A percentile compares a stretch with the other conserved stretches of the same genome.
phyloP scores from a whole-genome alignment of 2,113 vertebrate species.

The Edolisoma coerulescens region DNA sequence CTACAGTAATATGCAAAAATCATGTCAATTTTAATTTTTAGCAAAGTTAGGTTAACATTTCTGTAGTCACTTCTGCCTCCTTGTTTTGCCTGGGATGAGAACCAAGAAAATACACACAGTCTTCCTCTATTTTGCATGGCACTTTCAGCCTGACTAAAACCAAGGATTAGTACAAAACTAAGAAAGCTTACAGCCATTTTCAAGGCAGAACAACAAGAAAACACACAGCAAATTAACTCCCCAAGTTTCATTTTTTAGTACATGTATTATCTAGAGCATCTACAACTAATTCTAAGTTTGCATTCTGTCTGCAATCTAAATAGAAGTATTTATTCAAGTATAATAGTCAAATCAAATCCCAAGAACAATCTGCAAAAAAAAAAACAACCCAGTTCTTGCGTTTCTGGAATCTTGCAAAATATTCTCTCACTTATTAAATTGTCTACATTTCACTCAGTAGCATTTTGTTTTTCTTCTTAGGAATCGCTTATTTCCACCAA shows the following conservation, averaged over 20 bases:
- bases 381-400: background rate
- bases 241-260: background rate
- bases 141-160: background rate
- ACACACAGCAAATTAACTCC: background rate
- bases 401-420: background rate
- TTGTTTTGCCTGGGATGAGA: conserved; percentile 9
- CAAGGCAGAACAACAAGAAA: background rate
- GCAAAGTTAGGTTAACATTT: background rate
- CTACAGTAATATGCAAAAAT: background rate
- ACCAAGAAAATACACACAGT: background rate
- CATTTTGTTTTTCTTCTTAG: background rate
- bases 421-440: background rate
- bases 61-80: background rate
- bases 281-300: background rate
- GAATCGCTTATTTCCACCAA: background rate
- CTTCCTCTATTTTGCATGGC: background rate
- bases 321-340: background rate
- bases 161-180: background rate
- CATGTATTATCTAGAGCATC: background rate
- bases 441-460: background rate
- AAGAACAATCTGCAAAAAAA: background rate
- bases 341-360: background rate
- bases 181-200: background rate
- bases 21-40: background rate
- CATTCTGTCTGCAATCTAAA: background rate